phyloP scores from a whole-genome alignment of 2,113 vertebrate species.

The Oxyruncus cristatus region DNA sequence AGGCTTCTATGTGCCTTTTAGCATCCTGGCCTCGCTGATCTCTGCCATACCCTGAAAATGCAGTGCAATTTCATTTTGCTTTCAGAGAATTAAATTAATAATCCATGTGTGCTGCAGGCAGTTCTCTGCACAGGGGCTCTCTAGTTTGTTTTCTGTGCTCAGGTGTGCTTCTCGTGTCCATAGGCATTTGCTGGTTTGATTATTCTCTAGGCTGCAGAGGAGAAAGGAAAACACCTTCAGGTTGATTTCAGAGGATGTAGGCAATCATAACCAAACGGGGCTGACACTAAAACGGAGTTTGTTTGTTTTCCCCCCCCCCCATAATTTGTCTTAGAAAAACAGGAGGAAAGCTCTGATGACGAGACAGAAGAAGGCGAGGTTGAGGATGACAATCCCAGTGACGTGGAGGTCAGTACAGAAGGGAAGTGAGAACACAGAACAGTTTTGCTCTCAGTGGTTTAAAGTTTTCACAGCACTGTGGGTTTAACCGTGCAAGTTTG shows the following conservation, averaged over 20 bases:
- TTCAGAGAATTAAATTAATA: neutral
- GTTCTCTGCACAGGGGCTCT: neutral
- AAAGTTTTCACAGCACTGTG: neutral
- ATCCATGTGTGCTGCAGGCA: neutral
- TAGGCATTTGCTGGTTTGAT: neutral
- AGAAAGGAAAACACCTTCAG: neutral
- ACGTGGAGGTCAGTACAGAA: conserved; percentile 72
- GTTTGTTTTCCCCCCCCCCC: neutral
- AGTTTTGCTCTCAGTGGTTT: neutral
- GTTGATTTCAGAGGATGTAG: neutral
- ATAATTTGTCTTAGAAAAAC: conserved; percentile 71
- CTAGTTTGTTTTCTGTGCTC: neutral
- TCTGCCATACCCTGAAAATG: neutral
- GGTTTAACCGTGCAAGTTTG: neutral
- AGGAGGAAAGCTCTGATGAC: conserved; percentile 81
- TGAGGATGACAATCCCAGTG: conserved; percentile 79
- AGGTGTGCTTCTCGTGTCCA: neutral
- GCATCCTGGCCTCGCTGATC: neutral
- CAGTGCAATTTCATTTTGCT: neutral
- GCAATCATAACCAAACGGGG: neutral
- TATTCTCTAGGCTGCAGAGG: neutral
- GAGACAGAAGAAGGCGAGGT: conserved; percentile 84
- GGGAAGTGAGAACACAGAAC: neutral
- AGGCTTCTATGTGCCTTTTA: neutral
- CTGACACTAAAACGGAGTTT: neutral